phyloP scores from a whole-genome alignment of 2,888 invertebrate species.

The Parascotia fuliginaria region DNA sequence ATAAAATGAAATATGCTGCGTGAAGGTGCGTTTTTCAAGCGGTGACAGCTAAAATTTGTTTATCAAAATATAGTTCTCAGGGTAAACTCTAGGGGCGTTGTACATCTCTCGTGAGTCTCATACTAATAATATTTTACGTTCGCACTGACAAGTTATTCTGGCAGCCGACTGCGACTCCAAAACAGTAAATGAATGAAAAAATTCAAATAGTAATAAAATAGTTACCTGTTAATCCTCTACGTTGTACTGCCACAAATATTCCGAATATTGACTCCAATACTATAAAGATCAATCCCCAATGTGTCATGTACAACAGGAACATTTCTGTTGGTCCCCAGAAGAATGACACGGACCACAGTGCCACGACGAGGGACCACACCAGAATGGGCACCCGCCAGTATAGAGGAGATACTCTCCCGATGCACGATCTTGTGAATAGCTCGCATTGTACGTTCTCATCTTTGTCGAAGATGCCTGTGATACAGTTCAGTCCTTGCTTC shows the following conservation, averaged over 20 bases:
- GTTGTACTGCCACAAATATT: constrained; percentile 61
- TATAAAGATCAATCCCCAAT: constrained; percentile 81
- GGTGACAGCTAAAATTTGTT: no score
- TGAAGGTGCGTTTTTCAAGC: no score
- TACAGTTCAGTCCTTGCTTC: constrained; percentile 60
- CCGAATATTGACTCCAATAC: constrained; percentile 70
- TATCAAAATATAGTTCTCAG: no score
- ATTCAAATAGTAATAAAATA: constrained; percentile 14
- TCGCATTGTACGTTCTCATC: constrained; percentile 58
- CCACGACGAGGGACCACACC: constrained; percentile 63
- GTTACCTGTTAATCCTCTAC: constrained; percentile 58
- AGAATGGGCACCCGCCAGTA: constrained; percentile 75
- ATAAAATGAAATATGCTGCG: no score
- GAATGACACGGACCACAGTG: constrained; percentile 61
- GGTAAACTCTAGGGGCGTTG: no score
- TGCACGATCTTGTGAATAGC: constrained; percentile 64
- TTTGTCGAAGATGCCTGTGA: constrained; percentile 59
- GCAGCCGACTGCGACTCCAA: no score
- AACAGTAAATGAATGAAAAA: no score
- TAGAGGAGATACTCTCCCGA: constrained; percentile 62
- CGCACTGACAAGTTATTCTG: no score
- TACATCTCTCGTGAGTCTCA: no score
- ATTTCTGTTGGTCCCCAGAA: constrained; percentile 76
- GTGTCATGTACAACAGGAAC: constrained; percentile 84
- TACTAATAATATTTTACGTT: no score